Evolutionary conservation across 2,888 invertebrate species (phyloP).

Genomic region (Mesoligia furuncula): DNA sequence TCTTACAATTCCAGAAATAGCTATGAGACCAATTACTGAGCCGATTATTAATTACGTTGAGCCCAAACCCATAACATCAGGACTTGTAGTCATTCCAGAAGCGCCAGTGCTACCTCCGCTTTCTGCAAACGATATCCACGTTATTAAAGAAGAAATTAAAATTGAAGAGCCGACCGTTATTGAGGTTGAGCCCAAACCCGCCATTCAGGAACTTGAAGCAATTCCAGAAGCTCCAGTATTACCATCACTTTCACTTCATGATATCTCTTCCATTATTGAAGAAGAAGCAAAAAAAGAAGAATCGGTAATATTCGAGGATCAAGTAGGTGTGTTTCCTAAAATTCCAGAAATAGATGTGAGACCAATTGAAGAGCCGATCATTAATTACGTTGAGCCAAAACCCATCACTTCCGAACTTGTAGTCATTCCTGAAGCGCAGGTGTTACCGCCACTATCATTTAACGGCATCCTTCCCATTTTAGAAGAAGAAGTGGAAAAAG

Average conservation of each 20-base stretch:
- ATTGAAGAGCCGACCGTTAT: not conserved
- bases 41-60: not conserved
- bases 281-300: not conserved
- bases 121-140: not conserved
- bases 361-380: not conserved
- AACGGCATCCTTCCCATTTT: not conserved
- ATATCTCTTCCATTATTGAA: not conserved
- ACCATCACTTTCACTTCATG: not conserved
- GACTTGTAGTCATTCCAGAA: not conserved
- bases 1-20: not conserved
- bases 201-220: not conserved
- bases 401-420: not conserved
- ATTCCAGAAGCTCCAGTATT: slow-evolving; percentile 16
- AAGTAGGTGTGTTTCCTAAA: not conserved
- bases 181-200: not conserved
- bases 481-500: not conserved
- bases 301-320: not conserved
- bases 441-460: slow-evolving; percentile 1
- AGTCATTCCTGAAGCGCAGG: slow-evolving; percentile 19
- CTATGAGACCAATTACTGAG: too few species aligned
- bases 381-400: not conserved
- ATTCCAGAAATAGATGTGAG: not conserved
- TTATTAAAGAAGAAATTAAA: not conserved
- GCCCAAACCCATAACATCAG: not conserved
- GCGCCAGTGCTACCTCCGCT: slow-evolving; percentile 7